Base-by-base conservation (phyloP, 2,113 vertebrate genomes). In the Pachyramphus minor region DNA sequence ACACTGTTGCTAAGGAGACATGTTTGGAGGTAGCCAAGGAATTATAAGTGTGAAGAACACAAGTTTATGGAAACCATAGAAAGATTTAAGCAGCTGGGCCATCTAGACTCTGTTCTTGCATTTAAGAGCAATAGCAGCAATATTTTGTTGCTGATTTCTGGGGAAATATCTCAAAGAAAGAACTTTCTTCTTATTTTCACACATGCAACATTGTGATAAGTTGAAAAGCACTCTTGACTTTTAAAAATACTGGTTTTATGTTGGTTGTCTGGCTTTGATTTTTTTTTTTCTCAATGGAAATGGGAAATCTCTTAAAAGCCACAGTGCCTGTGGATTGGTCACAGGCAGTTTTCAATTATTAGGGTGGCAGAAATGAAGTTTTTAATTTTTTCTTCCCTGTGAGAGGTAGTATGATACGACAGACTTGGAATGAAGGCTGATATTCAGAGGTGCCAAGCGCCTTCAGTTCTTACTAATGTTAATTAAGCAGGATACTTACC, bases 31-130 rank as follows among this genome's bases (percentile, higher is more conserved):
- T 84, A 87, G 12, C 72, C 37, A 28, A 77, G 50, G 45, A 71
- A 50, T 87, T 94, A 4, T 6, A 73, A 62, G 21, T 31, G n/a
- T 71, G 37, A 72, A 47, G 45, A 77, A 21, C 52, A 59, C 39
- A 68, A 79, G 24, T 96, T 93, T 85, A 35, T 79, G 79, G 75
- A 79, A 90, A 87, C 47, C 35, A n/a, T 4, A 45, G 78, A 44
- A 90, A 93, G 75, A 50, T 79, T 68, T 84, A 68, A 84, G 66
- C 41, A 93, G 44, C 56, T 79, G 58, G 44, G 62, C 47, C 64
- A 63, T 6, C 55, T 60, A 49, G 50, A 66, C 44, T 58, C 42
- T 82, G 8, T 35, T 82, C 25, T 84, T 87, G 37, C 53, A 24
- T 67, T 80, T 77, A 84, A 66, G 28, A 80, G 15, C 23, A 88